Conservation (phyloP, 2,888 invertebrate species). For the Euplagia quadripunctaria region DNA sequence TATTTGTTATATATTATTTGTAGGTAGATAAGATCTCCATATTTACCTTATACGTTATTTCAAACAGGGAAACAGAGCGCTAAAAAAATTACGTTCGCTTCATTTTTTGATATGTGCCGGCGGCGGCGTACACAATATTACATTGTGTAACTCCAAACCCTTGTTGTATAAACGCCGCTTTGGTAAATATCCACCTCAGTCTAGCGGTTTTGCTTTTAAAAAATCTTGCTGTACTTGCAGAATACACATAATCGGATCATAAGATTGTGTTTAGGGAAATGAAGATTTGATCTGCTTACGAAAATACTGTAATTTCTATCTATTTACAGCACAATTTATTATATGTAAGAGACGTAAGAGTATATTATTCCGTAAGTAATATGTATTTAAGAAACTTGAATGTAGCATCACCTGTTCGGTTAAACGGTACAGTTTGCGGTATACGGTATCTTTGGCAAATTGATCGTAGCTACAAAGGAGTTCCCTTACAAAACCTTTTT, state of each 20-base stretch:
- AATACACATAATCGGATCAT: slow-evolving; percentile 71
- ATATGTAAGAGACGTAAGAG: background rate
- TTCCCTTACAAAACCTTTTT: slow-evolving; percentile 74
- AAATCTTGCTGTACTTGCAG: slow-evolving; percentile 62
- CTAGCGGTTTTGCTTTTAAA: slow-evolving; percentile 65
- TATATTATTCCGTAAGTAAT: background rate
- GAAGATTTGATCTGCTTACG: slow-evolving; percentile 61
- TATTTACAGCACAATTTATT: slow-evolving; percentile 19
- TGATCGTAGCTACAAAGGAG: slow-evolving; percentile 78
- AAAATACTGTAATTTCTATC: slow-evolving; percentile 36
- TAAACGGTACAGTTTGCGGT: slow-evolving; percentile 58
- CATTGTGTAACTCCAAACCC: slow-evolving; percentile 57
- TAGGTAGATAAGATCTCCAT: slow-evolving; percentile 18
- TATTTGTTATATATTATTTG: slow-evolving; percentile 28
- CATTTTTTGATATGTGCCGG: slow-evolving; percentile 39
- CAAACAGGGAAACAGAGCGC: slow-evolving; percentile 12
- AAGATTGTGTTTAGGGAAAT: slow-evolving; percentile 67
- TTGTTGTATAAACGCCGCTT: slow-evolving; percentile 66
- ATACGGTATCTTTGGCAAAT: slow-evolving; percentile 76
- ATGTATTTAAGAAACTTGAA: slow-evolving; percentile 16
- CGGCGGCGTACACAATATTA: slow-evolving; percentile 42
- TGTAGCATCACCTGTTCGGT: slow-evolving; percentile 34
- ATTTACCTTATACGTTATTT: slow-evolving; percentile 23
- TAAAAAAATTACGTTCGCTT: slow-evolving; percentile 28
- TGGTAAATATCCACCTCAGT: slow-evolving; percentile 65